Base-by-base conservation (phyloP, 92 coral and sea anemone genomes). In the Heliopora coerulea region DNA sequence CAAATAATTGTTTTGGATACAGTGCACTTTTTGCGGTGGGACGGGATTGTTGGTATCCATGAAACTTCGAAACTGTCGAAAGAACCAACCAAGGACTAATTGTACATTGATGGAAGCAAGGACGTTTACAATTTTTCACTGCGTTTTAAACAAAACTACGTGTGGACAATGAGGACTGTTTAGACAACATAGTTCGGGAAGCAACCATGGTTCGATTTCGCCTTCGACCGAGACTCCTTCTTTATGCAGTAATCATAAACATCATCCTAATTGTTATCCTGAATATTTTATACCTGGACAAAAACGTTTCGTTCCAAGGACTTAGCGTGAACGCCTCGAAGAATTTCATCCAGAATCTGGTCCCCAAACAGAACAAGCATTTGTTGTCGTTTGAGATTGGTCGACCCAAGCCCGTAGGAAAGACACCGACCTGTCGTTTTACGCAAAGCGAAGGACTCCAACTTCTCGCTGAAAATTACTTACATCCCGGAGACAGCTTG, bases 391-490 rank as follows among this genome's bases (percentile, higher is more conserved):
- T 69, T 33, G 76, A 69, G 56, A 69, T 69, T 69, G 76, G 76
- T 0, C 56, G 62, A 25, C 76, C 76, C 5, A 69, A 69, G 48
- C 76, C 76, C 11, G 62, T 49, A 28, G 76, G 61, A 31, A 69
- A 69, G 34, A 39, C 60, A 6, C n/a, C 42, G 11, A 56, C 37
- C 7, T 69, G 76, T 20, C 76, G 76, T n/a, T 69, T 69, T 28
- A 69, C 76, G 17, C 76, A 69, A 33, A 69, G 76, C 76, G 48
- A 69, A 48, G 76, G 76, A 54, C 76, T 69, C 21, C 60, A 69
- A 23, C 42, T 54, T 27, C 49, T 69, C 40, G 76, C 76, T 1
- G 76, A 69, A 37, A 54, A 28, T 5, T 69, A 69, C 52, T 34
- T 69, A 23, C 52, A 49, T 35, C 76, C 76, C 0, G 30, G 62